Conservation (phyloP, 2,888 invertebrate species). For the Rhamnusium bicolor region DNA sequence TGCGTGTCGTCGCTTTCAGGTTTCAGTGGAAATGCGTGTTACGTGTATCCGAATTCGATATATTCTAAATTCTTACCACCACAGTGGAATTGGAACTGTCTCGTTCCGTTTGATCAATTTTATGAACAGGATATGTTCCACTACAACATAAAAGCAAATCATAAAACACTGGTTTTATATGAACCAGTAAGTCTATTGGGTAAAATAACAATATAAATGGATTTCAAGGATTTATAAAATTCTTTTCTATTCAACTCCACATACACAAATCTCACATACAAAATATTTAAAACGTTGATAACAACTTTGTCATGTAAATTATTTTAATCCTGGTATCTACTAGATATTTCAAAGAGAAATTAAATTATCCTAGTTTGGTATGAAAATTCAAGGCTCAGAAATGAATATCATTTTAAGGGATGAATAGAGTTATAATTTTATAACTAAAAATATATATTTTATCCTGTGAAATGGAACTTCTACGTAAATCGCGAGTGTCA, state of each 20-base stretch:
- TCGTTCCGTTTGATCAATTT: slow-evolving; percentile 45
- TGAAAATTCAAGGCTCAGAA: too few species aligned
- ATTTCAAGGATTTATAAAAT: background rate
- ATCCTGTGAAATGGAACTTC: too few species aligned
- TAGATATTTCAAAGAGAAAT: too few species aligned
- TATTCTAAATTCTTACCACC: slow-evolving; percentile 33
- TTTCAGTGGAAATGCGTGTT: slow-evolving; percentile 5
- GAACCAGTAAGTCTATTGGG: slow-evolving; percentile 35
- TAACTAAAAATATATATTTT: too few species aligned
- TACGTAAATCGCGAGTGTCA: too few species aligned
- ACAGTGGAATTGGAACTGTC: slow-evolving; percentile 26
- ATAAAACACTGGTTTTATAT: slow-evolving; percentile 41
- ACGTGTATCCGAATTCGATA: slow-evolving; percentile 12
- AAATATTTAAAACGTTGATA: too few species aligned
- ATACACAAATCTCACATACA: background rate
- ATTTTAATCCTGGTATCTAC: too few species aligned
- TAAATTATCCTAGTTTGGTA: too few species aligned
- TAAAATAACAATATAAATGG: slow-evolving; percentile 3
- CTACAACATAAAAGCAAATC: slow-evolving; percentile 39
- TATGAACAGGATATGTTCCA: slow-evolving; percentile 38
- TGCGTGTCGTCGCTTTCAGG: slow-evolving; percentile 11
- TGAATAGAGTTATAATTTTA: too few species aligned
- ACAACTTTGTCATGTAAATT: too few species aligned
- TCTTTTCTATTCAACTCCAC: background rate
- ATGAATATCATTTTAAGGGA: too few species aligned